Evolutionary conservation across 1,140 invertebrate species (phyloP).

Genomic region (Dendrolimus punctatus): DNA sequence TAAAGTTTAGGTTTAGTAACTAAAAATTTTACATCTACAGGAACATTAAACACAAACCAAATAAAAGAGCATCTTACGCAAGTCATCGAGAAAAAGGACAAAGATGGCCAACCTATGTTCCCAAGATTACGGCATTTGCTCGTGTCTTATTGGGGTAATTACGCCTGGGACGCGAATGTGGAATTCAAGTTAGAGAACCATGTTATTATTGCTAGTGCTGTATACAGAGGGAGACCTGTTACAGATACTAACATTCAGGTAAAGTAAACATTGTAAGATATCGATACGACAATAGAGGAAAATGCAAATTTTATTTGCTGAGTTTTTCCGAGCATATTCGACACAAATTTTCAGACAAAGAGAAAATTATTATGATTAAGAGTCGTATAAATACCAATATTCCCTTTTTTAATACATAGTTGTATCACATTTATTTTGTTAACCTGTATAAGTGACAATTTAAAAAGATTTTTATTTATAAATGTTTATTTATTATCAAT

Average conservation of each 20-base stretch:
- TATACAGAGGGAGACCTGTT: slow-evolving; percentile 78
- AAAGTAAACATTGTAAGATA: slow-evolving; percentile 10
- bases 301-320: too few species aligned
- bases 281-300: too few species aligned
- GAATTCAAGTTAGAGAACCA: slow-evolving; percentile 82
- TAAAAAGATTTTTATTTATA: too few species aligned
- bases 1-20: neutral
- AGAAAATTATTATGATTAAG: too few species aligned
- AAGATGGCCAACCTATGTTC: slow-evolving; percentile 72
- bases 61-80: slow-evolving; percentile 62
- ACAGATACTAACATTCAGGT: slow-evolving; percentile 84
- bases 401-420: too few species aligned
- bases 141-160: slow-evolving; percentile 77
- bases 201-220: slow-evolving; percentile 74
- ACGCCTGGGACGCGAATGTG: slow-evolving; percentile 75
- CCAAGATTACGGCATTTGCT: slow-evolving; percentile 75
- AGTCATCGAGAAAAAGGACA: slow-evolving; percentile 72
- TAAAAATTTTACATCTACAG: slow-evolving; percentile 22
- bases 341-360: too few species aligned
- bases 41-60: slow-evolving; percentile 52
- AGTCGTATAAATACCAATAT: too few species aligned
- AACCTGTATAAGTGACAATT: too few species aligned
- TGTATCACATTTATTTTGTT: too few species aligned
- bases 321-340: too few species aligned
- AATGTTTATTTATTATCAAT: too few species aligned